Evolutionary conservation across 2,888 invertebrate genomes (phyloP), one percentile per base, ranked within the genome.

Genomic region (Lithodes maja): DNA sequence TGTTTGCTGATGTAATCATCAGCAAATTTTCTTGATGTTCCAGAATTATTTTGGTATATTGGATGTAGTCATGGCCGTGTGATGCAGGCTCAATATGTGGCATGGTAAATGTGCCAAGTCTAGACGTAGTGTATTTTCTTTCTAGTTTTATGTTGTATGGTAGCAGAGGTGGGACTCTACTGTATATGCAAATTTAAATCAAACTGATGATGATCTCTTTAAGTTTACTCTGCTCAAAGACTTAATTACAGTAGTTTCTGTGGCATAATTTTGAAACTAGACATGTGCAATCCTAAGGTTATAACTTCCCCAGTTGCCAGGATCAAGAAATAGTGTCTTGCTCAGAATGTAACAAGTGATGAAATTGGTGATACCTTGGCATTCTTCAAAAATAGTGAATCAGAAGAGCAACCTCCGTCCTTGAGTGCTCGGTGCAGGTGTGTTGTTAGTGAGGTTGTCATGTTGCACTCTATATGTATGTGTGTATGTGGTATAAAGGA

Each of bases 161-260:
- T 85, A 80, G 80, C 61, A 69, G 79, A 53, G 15, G 52, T 69
- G 49, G 55, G n/a, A 69, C 69, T 50, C 55, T 55, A 33, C 55
- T 55, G 50, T 78, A 61, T 55, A 86, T 83, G 74, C 78, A 78
- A 83, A 87, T 78, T 77, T 83, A 74, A 87, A 87, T 87, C 87
- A 87, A 87, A 87, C 83, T 84, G 52, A 81, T 80, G 77, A 77
- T 87, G 87, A 87, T 87, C 87, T 87, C 87, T 55, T 33, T 79
- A 79, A 78, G 75, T 49, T 84, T 78, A 83, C 83, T 69, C 83
- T 87, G 87, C 87, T 87, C 87, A 87, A 87, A 84, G 81, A 84
- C 78, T 80, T 68, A 87, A 79, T 49, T 69, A 85, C 33, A 85
- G 52, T 53, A 53, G 55, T 86, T 71, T 69, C 50, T 52, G 52